phyloP scores from a whole-genome alignment of 2,113 vertebrate species.

The Casuarius casuarius region DNA sequence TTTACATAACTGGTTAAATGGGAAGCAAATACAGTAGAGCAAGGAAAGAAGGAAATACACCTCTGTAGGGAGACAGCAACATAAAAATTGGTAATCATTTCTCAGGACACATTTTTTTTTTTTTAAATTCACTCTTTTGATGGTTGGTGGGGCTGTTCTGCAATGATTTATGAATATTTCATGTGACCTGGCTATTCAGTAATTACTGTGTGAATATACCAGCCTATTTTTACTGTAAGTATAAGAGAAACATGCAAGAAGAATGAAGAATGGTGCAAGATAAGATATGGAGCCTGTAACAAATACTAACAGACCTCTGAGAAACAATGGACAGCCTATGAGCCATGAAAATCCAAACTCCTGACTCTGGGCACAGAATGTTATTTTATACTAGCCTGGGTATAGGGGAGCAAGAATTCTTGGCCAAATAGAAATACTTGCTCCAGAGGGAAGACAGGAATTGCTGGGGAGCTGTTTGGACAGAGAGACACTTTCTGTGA shows the following conservation, averaged over 20 bases:
- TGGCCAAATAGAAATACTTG: neutral
- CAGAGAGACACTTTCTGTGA: neutral
- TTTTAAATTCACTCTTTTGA: neutral
- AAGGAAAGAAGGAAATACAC: neutral
- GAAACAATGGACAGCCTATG: neutral
- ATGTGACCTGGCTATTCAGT: neutral
- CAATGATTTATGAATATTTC: neutral
- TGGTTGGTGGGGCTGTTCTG: neutral
- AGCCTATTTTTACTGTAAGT: neutral
- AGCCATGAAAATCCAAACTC: neutral
- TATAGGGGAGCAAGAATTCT: neutral
- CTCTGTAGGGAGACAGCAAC: neutral
- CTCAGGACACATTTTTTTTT: neutral
- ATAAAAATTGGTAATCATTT: neutral
- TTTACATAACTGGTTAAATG: slow-evolving; percentile 26
- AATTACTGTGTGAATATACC: neutral
- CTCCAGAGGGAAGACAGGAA: neutral
- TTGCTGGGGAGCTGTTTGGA: neutral
- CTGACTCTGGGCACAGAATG: neutral
- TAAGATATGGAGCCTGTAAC: neutral
- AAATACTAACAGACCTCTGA: neutral
- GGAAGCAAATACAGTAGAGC: neutral
- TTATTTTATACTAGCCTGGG: neutral
- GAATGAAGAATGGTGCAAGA: neutral
- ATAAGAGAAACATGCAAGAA: neutral